Base-by-base conservation (phyloP, 2,113 vertebrate genomes). In the Aldabrachelys gigantea region DNA sequence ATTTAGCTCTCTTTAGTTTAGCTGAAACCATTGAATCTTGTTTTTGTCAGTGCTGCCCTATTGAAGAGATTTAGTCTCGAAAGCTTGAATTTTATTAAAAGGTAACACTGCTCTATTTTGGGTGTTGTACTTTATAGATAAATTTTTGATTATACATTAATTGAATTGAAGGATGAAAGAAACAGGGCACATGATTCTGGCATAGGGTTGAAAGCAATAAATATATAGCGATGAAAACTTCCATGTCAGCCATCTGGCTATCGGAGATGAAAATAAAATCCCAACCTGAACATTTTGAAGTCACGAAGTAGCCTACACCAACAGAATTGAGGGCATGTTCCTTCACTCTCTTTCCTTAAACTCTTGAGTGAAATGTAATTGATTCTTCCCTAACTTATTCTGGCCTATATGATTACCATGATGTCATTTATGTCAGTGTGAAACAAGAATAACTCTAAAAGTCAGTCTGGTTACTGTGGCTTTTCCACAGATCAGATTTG, bases 1-100 rank as follows among this genome's bases (percentile, higher is more conserved):
- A 29, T 53, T 88, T 94, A 21, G 84, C 17, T 84, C 16, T 94
- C n/a, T 94, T 96, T 93, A 85, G 14, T 52, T 92, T 78, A n/a
- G 57, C 50, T 87, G 80, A 96, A 21, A 6, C 35, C 11, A 47
- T 76, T 38, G 31, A 69, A 80, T 76, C 59, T 82, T 85, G 47
- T 82, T 47, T 94, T 89, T 84, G 25, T 87, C 14, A 54, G 24
- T 62, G n/a, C 52, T 95, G 90, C 84, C 53, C 4, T 82, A 78
- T 5, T 49, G 1, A 1, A 44, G 24, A 11, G 38, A 13, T 44
- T 44, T 76, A 7, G 38, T 59, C 91, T n/a, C 19, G 35, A 69
- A 69, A 69, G 35, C 29, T 17, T 62, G 80, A 82, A 19, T 27
- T 65, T 3, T n/a, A 24, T 56, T 80, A 80, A 87, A 96, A 93